A percentile compares a stretch with the other conserved stretches of the same genome.
phyloP scores from a whole-genome alignment of 2,888 invertebrate genomes.

The Smittia sp. region DNA sequence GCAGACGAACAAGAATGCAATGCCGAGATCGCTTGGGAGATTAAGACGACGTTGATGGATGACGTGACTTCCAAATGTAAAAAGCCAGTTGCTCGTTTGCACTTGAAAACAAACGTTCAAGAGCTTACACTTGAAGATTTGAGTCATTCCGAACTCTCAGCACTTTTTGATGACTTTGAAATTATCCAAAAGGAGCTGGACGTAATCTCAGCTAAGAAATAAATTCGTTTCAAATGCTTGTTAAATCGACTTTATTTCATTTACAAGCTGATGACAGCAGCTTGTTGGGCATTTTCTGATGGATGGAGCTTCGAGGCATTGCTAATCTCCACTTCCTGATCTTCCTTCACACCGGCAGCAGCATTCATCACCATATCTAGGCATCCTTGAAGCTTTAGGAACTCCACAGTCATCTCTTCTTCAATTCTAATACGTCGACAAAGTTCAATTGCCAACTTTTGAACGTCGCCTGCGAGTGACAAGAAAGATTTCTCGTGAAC shows the following conservation, averaged over 20 bases:
- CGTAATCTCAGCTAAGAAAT: neutral
- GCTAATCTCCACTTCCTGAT: conserved; percentile 47
- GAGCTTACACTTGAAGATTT: conserved; percentile 19
- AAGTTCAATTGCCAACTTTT: conserved; percentile 62
- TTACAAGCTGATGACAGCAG: neutral
- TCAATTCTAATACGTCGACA: conserved; percentile 65
- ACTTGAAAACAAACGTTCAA: neutral
- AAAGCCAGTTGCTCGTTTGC: neutral
- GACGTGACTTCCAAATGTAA: conserved; percentile 3
- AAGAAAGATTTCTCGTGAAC: conserved; percentile 67
- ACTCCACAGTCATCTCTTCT: conserved; percentile 62
- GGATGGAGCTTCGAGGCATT: neutral
- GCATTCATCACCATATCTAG: conserved; percentile 63
- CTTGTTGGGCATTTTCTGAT: conserved; percentile 19
- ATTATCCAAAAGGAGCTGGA: conserved; percentile 30
- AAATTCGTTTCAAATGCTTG: neutral
- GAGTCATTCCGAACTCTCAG: conserved; percentile 15
- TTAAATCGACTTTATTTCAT: conserved; percentile 13
- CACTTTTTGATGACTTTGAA: conserved; percentile 27
- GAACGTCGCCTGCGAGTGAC: conserved; percentile 61
- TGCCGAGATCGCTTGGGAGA: neutral
- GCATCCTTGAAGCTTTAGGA: conserved; percentile 67
- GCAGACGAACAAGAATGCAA: neutral
- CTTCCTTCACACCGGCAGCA: conserved; percentile 52
- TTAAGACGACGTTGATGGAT: conserved; percentile 24